Evolutionary conservation across 1,140 invertebrate genomes (phyloP).

Genomic region (Drosophila pseudoananassae): DNA sequence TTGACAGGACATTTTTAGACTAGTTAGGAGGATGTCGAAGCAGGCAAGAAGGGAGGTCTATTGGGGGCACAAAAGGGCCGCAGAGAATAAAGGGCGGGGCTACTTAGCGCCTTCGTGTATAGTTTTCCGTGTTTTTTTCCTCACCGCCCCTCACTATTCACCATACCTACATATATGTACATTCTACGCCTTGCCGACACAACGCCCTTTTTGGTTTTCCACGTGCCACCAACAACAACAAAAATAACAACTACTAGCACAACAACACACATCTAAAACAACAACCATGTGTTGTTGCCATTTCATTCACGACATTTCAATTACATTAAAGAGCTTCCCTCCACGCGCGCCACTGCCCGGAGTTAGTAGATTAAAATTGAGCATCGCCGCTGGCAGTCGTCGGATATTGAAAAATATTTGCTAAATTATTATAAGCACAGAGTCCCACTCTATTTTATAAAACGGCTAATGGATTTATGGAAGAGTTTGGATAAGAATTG

Average conservation of each 20-base stretch:
- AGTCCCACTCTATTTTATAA: no score
- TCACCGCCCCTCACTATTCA: no score
- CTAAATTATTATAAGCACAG: neutral
- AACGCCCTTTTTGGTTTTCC: conserved; percentile 44
- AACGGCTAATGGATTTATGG: no score
- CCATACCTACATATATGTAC: neutral
- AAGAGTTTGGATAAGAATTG: no score
- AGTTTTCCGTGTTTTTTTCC: conserved; percentile 27
- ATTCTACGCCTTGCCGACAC: conserved; percentile 9
- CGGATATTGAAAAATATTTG: neutral
- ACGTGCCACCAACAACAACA: conserved; percentile 19
- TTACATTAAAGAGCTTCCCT: conserved; percentile 44
- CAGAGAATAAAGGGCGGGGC: conserved; percentile 10
- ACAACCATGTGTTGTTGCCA: conserved; percentile 47
- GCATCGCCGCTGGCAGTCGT: neutral
- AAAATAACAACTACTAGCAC: conserved; percentile 4
- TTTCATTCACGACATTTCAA: conserved; percentile 62
- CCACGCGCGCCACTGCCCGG: conserved; percentile 2
- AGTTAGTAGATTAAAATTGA: conserved; percentile 33
- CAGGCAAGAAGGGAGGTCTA: conserved; percentile 23
- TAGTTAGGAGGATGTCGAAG: neutral
- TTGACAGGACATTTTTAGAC: conserved; percentile 53
- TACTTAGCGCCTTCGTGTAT: conserved; percentile 47
- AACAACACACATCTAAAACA: conserved; percentile 19
- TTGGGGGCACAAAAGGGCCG: neutral